phyloP scores from a whole-genome alignment of 1,140 invertebrate species.

The Laupala kohalensis region DNA sequence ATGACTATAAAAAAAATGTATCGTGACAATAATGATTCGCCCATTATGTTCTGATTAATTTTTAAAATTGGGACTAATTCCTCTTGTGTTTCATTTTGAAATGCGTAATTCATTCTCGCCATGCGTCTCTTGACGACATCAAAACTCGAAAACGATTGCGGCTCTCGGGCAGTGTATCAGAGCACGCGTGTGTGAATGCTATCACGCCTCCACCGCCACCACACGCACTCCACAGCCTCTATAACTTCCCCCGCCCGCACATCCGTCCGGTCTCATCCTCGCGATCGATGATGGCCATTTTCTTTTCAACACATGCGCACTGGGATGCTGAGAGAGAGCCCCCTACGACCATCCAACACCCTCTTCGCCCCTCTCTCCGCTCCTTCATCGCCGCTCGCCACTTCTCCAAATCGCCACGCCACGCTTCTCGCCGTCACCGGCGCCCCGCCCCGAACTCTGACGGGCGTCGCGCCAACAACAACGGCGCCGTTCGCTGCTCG shows the following conservation, averaged over 20 bases:
- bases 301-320: background rate
- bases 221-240: too few species aligned
- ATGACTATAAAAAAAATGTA: too few species aligned
- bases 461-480: background rate
- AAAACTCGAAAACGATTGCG: background rate
- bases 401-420: too few species aligned
- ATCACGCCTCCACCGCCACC: background rate
- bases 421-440: too few species aligned
- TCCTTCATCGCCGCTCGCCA: too few species aligned
- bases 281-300: background rate
- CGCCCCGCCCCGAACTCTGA: background rate
- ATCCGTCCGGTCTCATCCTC: background rate
- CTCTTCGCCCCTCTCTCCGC: background rate
- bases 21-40: too few species aligned
- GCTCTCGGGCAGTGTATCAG: background rate
- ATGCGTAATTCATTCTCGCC: too few species aligned
- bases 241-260: too few species aligned
- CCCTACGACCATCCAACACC: background rate
- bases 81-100: too few species aligned
- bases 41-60: too few species aligned
- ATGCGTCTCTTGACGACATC: too few species aligned
- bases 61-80: too few species aligned
- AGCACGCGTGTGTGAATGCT: background rate
- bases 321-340: background rate
- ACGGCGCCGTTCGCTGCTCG: background rate